Evolutionary conservation across 2,888 invertebrate species (phyloP), one percentile per base, ranked within the genome.

Genomic region (Pyrrhosoma nymphula): DNA sequence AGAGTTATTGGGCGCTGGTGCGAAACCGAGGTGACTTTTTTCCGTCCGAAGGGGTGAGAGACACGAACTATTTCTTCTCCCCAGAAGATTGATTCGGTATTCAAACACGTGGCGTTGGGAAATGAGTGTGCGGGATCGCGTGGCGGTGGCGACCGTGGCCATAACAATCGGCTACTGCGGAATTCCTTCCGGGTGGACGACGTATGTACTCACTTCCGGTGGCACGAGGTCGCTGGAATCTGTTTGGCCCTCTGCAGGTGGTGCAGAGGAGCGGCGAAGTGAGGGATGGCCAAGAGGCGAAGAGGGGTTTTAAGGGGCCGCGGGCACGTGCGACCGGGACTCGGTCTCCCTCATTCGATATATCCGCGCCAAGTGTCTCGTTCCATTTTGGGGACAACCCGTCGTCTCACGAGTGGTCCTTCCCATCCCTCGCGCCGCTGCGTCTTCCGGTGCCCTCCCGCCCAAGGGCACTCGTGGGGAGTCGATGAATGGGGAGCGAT

Each of bases 141-240:
- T 60, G 12, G n/a, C 10, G 69, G n/a, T 26, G 26, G 69, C n/a
- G n/a, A 69, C 26, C 69, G 26, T 69, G 69, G 23, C 26, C 69
- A 20, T 69, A 20, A 20, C n/a, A 18, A 60, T 14, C 12, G 26
- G 1, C n/a, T 10, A 26, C 82, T 14, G 10, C 47, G 89, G 69
- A 69, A 93, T 93, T n/a, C 47, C 55, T 75, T 55, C 69, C 89
- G 23, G 30, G 47, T 39, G 69, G 16, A 47, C 47, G 4, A 47
- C n/a, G n/a, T n/a, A 8, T 47, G 91, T n/a, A n/a, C 47, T 26
- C 18, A 39, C 91, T 91, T 91, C 91, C 91, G 91, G 91, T 39
- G 35, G 4, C 39, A 39, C 39, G 88, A 47, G 89, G 88, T 47
- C 47, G 39, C 10, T 47, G n/a, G 16, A 39, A 56, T 47, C 26